These are phyloP conservation scores for Argynnis bischoffii DNA, from an alignment of 2,888 invertebrate genomes.

Conservation along the genomic window DNA sequence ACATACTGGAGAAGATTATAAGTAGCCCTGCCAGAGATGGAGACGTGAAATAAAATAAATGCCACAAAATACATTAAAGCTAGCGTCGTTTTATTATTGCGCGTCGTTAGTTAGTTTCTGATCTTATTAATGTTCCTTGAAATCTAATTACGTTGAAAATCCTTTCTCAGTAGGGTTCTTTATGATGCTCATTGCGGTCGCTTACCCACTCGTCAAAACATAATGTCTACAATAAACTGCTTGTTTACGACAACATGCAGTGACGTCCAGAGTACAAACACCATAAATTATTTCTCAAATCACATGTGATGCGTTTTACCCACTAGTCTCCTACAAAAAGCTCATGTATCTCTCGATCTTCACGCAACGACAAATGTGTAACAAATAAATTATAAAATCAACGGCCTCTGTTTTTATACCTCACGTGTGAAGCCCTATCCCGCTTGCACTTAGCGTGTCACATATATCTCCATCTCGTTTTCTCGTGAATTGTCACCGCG, in stretches of 20 bases:
- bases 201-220: constrained; percentile 52
- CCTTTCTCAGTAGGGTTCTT: constrained; percentile 41
- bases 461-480: constrained; percentile 54
- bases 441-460: constrained; percentile 47
- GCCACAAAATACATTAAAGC: constrained; percentile 26
- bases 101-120: constrained; percentile 37
- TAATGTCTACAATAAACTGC: constrained; percentile 49
- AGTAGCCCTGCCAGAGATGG: neutral
- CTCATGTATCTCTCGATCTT: constrained; percentile 80
- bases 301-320: constrained; percentile 78
- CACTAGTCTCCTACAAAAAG: constrained; percentile 74
- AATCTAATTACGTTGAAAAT: constrained; percentile 41
- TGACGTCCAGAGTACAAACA: constrained; percentile 72
- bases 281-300: constrained; percentile 80
- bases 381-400: constrained; percentile 83
- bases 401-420: constrained; percentile 76
- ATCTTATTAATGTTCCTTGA: constrained; percentile 40
- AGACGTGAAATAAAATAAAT: constrained; percentile 25
- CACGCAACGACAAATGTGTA: constrained; percentile 82
- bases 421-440: constrained; percentile 57
- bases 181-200: constrained; percentile 49
- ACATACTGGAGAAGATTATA: neutral
- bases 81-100: constrained; percentile 33
- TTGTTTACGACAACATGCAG: constrained; percentile 68
- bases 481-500: constrained; percentile 60